Evolutionary conservation across 2,888 invertebrate species (phyloP).

Genomic region (Azorinus chamasolen): DNA sequence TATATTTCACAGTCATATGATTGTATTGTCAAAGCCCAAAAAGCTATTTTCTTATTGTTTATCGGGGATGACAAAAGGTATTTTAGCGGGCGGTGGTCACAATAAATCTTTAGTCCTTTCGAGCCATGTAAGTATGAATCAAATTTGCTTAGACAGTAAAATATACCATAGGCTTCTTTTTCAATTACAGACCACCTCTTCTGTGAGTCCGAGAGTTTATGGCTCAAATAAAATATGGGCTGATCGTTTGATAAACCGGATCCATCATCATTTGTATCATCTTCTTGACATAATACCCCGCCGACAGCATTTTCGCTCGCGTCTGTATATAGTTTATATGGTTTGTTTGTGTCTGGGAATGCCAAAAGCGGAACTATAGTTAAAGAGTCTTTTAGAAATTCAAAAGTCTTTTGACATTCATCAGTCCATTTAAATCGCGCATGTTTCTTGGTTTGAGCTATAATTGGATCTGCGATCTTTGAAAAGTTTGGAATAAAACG

Average conservation of each 20-base stretch:
- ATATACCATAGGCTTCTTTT: slow-evolving; percentile 10
- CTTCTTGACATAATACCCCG: background rate
- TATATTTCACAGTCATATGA: slow-evolving; percentile 5
- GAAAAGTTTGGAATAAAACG: slow-evolving; percentile 3
- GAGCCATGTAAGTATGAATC: slow-evolving; percentile 1
- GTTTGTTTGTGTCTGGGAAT: slow-evolving; percentile 2
- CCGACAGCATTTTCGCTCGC: background rate
- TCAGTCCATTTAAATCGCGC: slow-evolving; percentile 7
- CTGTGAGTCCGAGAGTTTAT: slow-evolving; percentile 4
- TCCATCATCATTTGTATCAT: slow-evolving; percentile 4
- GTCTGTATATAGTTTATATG: slow-evolving; percentile 8
- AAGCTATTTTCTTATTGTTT: slow-evolving; percentile 9
- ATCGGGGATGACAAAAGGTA: slow-evolving; percentile 2
- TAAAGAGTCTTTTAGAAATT: background rate
- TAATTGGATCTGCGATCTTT: background rate
- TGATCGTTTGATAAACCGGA: background rate
- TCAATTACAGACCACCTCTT: slow-evolving; percentile 2
- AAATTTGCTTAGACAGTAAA: background rate
- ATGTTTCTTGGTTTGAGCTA: slow-evolving; percentile 4
- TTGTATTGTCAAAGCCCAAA: slow-evolving; percentile 5
- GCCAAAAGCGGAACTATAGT: background rate
- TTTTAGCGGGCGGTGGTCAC: slow-evolving; percentile 5
- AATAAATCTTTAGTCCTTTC: background rate
- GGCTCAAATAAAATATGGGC: slow-evolving; percentile 1
- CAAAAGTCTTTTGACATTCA: slow-evolving; percentile 8